Base-by-base conservation (phyloP, 2,888 invertebrate genomes). In the Hydraecia micacea region DNA sequence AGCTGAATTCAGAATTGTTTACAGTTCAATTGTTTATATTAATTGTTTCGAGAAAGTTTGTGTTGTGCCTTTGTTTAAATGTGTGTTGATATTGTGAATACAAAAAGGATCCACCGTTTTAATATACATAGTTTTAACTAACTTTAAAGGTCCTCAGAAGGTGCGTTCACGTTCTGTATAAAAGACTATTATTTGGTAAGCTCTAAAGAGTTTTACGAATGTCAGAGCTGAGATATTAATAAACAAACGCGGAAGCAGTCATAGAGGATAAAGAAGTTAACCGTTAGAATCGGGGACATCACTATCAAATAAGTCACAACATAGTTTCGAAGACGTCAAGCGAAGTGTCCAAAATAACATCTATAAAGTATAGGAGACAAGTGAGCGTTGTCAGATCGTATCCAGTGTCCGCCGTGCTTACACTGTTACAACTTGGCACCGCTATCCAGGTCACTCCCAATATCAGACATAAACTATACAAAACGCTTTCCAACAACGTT, bases 21-120 rank as follows among this genome's bases (percentile, higher is more conserved):
- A 73, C 77, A 74, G 75, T 84, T 81, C 81, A 81, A 84, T 81
- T 84, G 80, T 84, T 84, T 36, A 69, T 80, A 80, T 84, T 84
- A 84, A 84, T 84, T 84, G 85, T 75, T 83, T 67, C 25, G 18
- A 21, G 32, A 70, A 81, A 84, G 68, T 84, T 77, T 49, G 74
- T 58, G 52, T 21, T 74, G 28, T 21, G 69, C 46, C 66, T 75
- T 80, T 80, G 75, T 81, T 70, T 66, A 52, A 70, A 75, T 69
- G 49, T 60, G 1, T 42, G 52, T 76, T 72, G 28, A 25, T 46
- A 60, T 70, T 80, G 13, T 66, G 36, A 81, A 67, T 74, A 65
- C 36, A 46, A 39, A 74, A 66, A 71, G 5, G 3, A n/a, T 6
- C 4, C 6, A 49, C 49, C 28, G 32, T 58, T 79, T 63, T 46